Conservation (phyloP, 2,113 vertebrate genomes). For the Larimichthys crocea region DNA sequence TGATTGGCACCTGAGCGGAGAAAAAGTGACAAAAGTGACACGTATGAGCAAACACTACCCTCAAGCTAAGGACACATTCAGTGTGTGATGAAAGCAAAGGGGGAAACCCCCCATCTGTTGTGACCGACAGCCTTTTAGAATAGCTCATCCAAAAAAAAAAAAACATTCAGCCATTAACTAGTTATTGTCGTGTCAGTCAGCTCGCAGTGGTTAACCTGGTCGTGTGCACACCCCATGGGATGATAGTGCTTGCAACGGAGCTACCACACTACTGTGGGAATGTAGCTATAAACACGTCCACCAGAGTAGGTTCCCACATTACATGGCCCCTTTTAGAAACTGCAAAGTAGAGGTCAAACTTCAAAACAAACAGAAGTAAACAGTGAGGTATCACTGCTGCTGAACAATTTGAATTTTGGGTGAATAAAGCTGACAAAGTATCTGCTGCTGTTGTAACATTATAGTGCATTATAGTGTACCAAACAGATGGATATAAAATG, state of each 20-base stretch:
- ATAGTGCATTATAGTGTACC: background rate
- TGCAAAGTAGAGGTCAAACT: background rate
- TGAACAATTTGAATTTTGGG: background rate
- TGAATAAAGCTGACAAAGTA: slow-evolving; percentile 4
- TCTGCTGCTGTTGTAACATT: background rate
- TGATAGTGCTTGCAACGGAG: background rate
- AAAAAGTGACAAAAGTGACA: background rate
- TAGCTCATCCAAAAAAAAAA: background rate
- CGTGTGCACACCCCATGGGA: background rate
- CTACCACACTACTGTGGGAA: background rate
- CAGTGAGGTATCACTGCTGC: background rate
- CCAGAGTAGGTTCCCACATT: background rate
- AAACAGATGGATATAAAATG: slow-evolving; percentile 53
- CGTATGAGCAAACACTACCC: background rate
- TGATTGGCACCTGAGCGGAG: slow-evolving; percentile 93
- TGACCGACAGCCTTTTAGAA: slow-evolving; percentile 1
- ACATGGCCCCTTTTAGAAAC: background rate
- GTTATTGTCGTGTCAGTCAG: slow-evolving; percentile 42
- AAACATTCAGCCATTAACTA: slow-evolving; percentile 3
- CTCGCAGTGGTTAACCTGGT: slow-evolving; percentile 16
- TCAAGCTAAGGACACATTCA: background rate
- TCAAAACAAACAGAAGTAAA: background rate
- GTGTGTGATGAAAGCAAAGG: background rate
- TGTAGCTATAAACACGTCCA: slow-evolving; percentile 12
- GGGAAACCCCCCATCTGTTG: background rate